phyloP scores from a whole-genome alignment of 1,140 invertebrate species.

The Microplitis mediator region DNA sequence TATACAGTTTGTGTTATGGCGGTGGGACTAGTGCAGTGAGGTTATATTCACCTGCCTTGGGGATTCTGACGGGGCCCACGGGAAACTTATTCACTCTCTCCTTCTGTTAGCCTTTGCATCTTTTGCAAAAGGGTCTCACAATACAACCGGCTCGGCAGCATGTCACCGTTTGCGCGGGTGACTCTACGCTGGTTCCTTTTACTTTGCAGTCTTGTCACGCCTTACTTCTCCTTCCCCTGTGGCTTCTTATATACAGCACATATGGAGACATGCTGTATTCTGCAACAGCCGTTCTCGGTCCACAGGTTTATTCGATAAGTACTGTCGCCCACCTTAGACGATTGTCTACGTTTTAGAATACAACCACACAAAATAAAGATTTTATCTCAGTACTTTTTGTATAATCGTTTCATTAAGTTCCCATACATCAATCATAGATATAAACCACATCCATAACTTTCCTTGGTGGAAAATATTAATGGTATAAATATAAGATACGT shows the following conservation, averaged over 20 bases:
- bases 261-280: slow-evolving; percentile 21
- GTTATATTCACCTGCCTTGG: slow-evolving; percentile 55
- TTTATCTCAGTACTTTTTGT: too few species aligned
- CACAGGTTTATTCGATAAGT: slow-evolving; percentile 1
- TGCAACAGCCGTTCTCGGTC: background rate
- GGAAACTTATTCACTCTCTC: background rate
- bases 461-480: background rate
- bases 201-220: slow-evolving; percentile 59
- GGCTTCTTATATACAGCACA: slow-evolving; percentile 7
- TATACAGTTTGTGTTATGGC: slow-evolving; percentile 16
- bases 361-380: background rate
- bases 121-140: slow-evolving; percentile 34
- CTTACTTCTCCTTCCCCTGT: slow-evolving; percentile 30
- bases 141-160: slow-evolving; percentile 60
- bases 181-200: slow-evolving; percentile 53
- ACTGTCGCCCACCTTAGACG: slow-evolving; percentile 3
- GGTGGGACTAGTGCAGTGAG: slow-evolving; percentile 16
- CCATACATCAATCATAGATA: background rate
- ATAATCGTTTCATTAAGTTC: too few species aligned
- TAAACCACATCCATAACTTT: too few species aligned
- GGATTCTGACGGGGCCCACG: slow-evolving; percentile 26
- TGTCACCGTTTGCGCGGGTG: slow-evolving; percentile 60
- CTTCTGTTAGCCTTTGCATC: background rate
- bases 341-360: background rate
- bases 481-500: slow-evolving; percentile 24